Evolutionary conservation across 2,888 invertebrate species (phyloP).

Genomic region (Caprella mutica): DNA sequence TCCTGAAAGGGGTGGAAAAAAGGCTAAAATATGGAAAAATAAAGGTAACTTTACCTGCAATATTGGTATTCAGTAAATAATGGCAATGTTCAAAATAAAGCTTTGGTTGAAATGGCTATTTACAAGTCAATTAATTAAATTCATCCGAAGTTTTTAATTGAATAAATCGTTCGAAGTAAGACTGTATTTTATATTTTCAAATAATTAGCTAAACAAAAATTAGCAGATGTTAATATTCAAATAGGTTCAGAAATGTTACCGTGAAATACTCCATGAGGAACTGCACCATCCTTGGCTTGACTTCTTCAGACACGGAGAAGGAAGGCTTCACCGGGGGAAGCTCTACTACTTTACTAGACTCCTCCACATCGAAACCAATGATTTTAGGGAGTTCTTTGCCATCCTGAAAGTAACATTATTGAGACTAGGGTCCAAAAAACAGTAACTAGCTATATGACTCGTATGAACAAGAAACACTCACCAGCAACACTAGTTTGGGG

Average conservation of each 20-base stretch:
- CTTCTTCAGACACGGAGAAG: slow-evolving; percentile 44
- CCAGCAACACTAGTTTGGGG: slow-evolving; percentile 8
- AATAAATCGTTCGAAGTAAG: no score
- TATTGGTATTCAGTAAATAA: neutral
- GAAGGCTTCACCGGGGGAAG: slow-evolving; percentile 60
- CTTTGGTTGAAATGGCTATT: neutral
- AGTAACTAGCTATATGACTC: neutral
- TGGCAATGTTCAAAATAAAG: neutral
- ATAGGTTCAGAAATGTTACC: slow-evolving; percentile 36
- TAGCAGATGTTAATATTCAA: neutral
- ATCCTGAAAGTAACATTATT: slow-evolving; percentile 51
- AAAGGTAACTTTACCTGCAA: slow-evolving; percentile 5
- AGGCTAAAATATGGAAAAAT: slow-evolving; percentile 8
- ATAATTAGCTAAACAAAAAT: neutral
- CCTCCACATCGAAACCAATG: slow-evolving; percentile 72
- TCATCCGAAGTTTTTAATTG: no score
- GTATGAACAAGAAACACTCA: neutral
- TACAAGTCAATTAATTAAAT: no score
- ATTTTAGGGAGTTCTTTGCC: slow-evolving; percentile 70
- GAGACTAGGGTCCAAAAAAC: neutral
- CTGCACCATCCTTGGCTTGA: slow-evolving; percentile 37
- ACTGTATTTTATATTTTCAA: neutral
- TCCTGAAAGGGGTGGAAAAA: slow-evolving; percentile 16
- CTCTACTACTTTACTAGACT: slow-evolving; percentile 49
- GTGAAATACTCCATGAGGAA: slow-evolving; percentile 42